Percentiles rank a stretch among this genome's conserved stretches.
Conservation (phyloP, 2,113 vertebrate species). For the Eulacestoma nigropectus region DNA sequence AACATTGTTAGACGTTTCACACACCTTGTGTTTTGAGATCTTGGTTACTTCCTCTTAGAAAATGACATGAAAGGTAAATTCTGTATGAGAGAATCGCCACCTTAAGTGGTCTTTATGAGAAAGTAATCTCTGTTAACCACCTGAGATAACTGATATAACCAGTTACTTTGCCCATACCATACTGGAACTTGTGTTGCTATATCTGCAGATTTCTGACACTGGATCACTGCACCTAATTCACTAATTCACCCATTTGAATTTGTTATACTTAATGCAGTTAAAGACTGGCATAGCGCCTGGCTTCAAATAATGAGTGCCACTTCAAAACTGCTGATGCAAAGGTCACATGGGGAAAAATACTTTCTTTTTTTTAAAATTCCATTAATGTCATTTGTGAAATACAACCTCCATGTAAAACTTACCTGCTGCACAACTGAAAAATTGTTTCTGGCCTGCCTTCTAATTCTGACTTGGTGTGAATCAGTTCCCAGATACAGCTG, state of each 20-base stretch:
- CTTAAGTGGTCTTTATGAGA: not conserved
- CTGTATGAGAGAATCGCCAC: not conserved
- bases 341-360: not conserved
- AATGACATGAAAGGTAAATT: not conserved
- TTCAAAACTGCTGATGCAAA: not conserved
- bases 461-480: slow-evolving; percentile 91
- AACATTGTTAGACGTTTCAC: not conserved
- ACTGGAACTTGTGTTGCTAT: not conserved
- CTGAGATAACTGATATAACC: not conserved
- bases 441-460: slow-evolving; percentile 91
- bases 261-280: not conserved
- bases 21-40: not conserved
- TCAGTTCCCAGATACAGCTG: slow-evolving; percentile 91
- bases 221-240: not conserved
- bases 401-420: slow-evolving; percentile 1
- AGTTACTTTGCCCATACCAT: not conserved
- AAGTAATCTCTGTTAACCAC: not conserved
- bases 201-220: not conserved
- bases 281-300: not conserved
- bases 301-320: not conserved
- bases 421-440: slow-evolving; percentile 97
- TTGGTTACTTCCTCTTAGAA: not conserved
- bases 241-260: not conserved
- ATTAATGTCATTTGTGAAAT: not conserved
- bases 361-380: not conserved